These are phyloP conservation scores for Sabatieria punctata DNA, from an alignment of 2,888 invertebrate species.

Conservation along the genomic window DNA sequence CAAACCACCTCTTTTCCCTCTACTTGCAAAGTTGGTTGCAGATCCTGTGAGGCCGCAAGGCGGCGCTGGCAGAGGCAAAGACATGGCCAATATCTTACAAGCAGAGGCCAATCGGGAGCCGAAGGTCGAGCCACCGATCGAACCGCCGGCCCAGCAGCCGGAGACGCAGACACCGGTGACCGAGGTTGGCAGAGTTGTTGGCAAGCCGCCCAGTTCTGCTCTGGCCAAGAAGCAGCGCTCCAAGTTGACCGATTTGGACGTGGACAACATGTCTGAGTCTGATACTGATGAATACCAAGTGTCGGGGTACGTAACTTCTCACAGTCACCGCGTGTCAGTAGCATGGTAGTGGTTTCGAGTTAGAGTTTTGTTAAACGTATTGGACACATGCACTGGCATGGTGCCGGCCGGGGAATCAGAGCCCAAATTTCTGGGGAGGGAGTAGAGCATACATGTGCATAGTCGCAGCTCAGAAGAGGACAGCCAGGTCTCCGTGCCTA, in stretches of 20 bases:
- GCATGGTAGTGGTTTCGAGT: no score
- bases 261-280: not conserved
- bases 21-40: no score
- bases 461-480: no score
- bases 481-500: no score
- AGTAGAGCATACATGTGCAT: no score
- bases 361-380: no score
- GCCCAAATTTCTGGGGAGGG: no score
- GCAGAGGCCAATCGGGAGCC: constrained; percentile 46
- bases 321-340: no score
- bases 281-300: not conserved
- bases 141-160: not conserved
- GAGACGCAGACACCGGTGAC: no score
- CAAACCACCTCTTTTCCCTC: no score
- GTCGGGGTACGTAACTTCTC: not conserved
- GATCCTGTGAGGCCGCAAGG: constrained; percentile 55
- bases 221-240: not conserved
- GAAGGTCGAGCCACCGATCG: not conserved
- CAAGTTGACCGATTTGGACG: constrained; percentile 2
- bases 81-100: constrained; percentile 66
- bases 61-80: constrained; percentile 69
- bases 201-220: not conserved
- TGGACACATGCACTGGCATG: no score
- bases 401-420: no score
- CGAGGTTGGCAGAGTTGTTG: not conserved